phyloP scores from a whole-genome alignment of 2,113 vertebrate genomes.

The Phaetusa simplex region DNA sequence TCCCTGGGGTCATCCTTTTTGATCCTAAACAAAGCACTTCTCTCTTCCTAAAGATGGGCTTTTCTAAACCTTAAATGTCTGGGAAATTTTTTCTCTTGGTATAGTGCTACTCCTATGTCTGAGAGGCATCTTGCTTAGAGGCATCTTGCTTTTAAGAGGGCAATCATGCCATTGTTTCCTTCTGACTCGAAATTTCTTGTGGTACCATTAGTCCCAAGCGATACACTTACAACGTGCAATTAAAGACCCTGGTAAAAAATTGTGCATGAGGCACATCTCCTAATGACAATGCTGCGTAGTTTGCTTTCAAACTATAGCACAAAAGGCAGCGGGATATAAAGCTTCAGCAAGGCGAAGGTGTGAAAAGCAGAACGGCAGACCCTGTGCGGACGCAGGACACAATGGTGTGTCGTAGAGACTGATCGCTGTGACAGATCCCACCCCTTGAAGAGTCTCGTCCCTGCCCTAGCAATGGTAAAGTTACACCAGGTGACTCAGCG shows the following conservation, averaged over 20 bases:
- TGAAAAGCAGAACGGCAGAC: not conserved
- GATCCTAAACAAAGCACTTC: not conserved
- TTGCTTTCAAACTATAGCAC: not conserved
- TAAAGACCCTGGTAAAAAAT: not conserved
- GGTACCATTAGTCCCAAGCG: not conserved
- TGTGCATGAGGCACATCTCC: not conserved
- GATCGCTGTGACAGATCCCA: not conserved
- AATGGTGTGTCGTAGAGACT: rapidly evolving
- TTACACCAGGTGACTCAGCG: not conserved
- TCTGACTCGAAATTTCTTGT: not conserved
- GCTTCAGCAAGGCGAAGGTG: not conserved
- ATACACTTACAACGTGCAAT: not conserved
- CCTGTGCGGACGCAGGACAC: not conserved
- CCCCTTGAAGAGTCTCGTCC: no score
- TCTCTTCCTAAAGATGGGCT: not conserved
- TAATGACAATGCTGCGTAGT: not conserved
- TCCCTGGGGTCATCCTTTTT: conserved; percentile 12
- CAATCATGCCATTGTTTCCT: not conserved
- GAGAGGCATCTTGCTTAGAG: not conserved
- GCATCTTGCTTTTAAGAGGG: not conserved
- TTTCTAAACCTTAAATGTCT: not conserved
- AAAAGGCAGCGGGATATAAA: not conserved
- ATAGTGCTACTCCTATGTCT: not conserved
- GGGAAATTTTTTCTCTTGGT: not conserved
- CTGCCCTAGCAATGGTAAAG: not conserved